Evolutionary conservation across 2,888 invertebrate genomes (phyloP).

Genomic region (Sinelater perroti): DNA sequence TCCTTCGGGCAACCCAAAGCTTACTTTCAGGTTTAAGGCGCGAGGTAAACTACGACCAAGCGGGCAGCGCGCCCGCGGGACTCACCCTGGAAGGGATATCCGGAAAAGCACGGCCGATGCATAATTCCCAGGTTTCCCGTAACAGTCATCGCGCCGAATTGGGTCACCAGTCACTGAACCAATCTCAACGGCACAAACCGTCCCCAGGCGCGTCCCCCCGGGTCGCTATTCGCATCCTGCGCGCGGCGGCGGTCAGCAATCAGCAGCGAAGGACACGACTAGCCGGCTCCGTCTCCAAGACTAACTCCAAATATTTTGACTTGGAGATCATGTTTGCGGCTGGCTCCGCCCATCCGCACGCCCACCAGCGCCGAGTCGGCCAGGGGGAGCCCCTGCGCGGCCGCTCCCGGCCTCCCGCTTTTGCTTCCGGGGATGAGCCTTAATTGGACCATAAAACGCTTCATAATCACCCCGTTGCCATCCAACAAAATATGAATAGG

Average conservation of each 20-base stretch:
- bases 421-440: too few relatives aligned
- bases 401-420: too few relatives aligned
- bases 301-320: conserved; percentile 50
- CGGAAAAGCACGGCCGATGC: conserved; percentile 61
- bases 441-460: too few relatives aligned
- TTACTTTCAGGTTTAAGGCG: too few relatives aligned
- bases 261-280: conserved; percentile 23
- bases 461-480: too few relatives aligned
- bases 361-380: too few relatives aligned
- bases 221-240: conserved; percentile 12
- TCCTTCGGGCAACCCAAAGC: too few relatives aligned
- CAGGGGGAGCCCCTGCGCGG: too few relatives aligned
- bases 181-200: conserved; percentile 23
- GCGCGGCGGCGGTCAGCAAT: too few relatives aligned
- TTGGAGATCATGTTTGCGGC: conserved; percentile 44
- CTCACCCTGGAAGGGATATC: conserved; percentile 63
- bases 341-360: conserved; percentile 45
- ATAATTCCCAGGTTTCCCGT: conserved; percentile 61
- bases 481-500: too few relatives aligned
- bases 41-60: too few relatives aligned
- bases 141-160: conserved; percentile 56
- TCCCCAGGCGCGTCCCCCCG: background rate
- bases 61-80: too few relatives aligned
- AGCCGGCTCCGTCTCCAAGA: conserved; percentile 40
- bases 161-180: conserved; percentile 14